Conservation (phyloP, 1,140 invertebrate genomes). For the Bombyx mori region DNA sequence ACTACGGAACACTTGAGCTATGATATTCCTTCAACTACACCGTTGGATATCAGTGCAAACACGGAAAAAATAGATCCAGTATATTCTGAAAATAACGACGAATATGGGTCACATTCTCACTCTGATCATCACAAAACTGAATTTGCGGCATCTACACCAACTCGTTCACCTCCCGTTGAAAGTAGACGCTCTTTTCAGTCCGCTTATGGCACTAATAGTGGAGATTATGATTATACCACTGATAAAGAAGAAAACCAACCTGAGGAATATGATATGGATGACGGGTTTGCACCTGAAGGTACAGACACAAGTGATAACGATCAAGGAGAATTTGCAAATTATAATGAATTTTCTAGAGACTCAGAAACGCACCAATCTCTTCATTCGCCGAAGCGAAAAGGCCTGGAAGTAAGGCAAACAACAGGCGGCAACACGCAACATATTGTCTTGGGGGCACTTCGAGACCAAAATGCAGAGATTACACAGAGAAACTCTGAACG, state of each 20-base stretch:
- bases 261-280: conserved; percentile 50
- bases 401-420: conserved; percentile 55
- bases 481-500: conserved; percentile 62
- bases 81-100: conserved; percentile 20
- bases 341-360: conserved; percentile 58
- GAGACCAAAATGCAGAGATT: conserved; percentile 67
- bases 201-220: conserved; percentile 30
- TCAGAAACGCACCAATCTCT: conserved; percentile 48
- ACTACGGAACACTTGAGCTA: conserved; percentile 2
- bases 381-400: conserved; percentile 41
- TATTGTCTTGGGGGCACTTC: conserved; percentile 69
- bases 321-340: conserved; percentile 71
- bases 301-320: conserved; percentile 66
- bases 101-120: conserved; percentile 41
- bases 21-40: conserved; percentile 4
- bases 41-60: conserved; percentile 4
- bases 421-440: conserved; percentile 66
- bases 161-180: conserved; percentile 23
- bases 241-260: conserved; percentile 58
- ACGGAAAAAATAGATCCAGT: conserved; percentile 13
- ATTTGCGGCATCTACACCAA: conserved; percentile 16
- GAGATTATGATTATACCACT: conserved; percentile 46
- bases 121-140: conserved; percentile 44
- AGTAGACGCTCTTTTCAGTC: conserved; percentile 43
- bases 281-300: conserved; percentile 46